phyloP scores from a whole-genome alignment of 2,797 vertebrate genomes.

The Peromyscus attwateri region DNA sequence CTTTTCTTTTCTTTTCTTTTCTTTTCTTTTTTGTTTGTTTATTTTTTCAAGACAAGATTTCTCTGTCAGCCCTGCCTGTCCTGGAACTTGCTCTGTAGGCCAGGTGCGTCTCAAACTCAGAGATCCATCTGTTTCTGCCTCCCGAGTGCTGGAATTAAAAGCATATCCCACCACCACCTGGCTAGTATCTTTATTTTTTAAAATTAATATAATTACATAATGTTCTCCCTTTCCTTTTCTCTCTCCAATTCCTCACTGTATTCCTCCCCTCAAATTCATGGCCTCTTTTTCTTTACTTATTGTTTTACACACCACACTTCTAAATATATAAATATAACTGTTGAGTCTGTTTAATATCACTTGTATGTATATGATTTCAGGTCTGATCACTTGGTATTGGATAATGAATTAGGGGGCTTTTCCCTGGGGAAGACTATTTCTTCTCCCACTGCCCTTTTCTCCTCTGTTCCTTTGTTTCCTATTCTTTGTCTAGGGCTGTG shows the following conservation, averaged over 20 bases:
- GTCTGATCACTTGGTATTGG: background rate
- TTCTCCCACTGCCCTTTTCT: background rate
- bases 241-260: background rate
- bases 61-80: background rate
- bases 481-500: background rate
- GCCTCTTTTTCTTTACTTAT: background rate
- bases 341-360: background rate
- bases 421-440: background rate
- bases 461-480: background rate
- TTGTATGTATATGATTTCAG: background rate
- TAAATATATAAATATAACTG: background rate
- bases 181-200: background rate
- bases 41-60: background rate
- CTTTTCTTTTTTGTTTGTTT: background rate
- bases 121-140: background rate
- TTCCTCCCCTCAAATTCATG: background rate
- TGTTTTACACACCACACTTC: background rate
- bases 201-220: background rate
- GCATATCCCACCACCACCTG: background rate
- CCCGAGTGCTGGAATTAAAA: background rate
- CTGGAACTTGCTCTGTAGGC: background rate
- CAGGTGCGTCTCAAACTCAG: background rate
- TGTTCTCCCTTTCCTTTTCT: background rate
- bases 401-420: background rate
- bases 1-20: too few species aligned